Percentiles rank a stretch among this genome's conserved stretches.
These are phyloP conservation scores for Polydrusus cervinus DNA, from an alignment of 2,888 invertebrate genomes.

Conservation along the genomic window DNA sequence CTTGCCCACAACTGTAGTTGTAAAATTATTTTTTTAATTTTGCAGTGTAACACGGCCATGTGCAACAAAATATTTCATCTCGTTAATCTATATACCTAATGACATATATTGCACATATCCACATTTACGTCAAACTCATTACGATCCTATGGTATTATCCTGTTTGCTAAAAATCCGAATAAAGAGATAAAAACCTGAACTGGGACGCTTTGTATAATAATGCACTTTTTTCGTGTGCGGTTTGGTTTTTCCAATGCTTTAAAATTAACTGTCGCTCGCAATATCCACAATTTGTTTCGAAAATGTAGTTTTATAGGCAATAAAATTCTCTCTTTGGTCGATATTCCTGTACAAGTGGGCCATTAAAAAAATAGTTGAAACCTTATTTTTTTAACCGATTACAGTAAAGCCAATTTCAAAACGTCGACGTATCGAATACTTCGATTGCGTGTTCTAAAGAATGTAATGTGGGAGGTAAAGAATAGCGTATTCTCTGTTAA, in stretches of 20 bases:
- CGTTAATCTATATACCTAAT: too few species aligned
- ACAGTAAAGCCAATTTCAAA: too few species aligned
- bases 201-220: background rate
- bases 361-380: too few species aligned
- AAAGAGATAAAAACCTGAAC: background rate
- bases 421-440: too few species aligned
- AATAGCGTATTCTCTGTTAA: too few species aligned
- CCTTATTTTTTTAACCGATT: too few species aligned
- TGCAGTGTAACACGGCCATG: too few species aligned
- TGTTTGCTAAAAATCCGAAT: background rate
- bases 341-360: background rate
- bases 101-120: background rate
- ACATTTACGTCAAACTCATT: background rate
- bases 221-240: background rate
- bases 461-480: too few species aligned
- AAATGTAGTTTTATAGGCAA: conserved; percentile 1
- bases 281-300: conserved; percentile 5
- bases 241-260: background rate
- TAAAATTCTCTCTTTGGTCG: background rate
- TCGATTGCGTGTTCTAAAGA: too few species aligned
- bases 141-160: background rate
- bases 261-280: background rate
- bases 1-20: too few species aligned
- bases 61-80: too few species aligned
- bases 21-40: too few species aligned